These are phyloP conservation scores for Apamea sordens DNA, from an alignment of 2,888 invertebrate genomes.

Conservation along the genomic window DNA sequence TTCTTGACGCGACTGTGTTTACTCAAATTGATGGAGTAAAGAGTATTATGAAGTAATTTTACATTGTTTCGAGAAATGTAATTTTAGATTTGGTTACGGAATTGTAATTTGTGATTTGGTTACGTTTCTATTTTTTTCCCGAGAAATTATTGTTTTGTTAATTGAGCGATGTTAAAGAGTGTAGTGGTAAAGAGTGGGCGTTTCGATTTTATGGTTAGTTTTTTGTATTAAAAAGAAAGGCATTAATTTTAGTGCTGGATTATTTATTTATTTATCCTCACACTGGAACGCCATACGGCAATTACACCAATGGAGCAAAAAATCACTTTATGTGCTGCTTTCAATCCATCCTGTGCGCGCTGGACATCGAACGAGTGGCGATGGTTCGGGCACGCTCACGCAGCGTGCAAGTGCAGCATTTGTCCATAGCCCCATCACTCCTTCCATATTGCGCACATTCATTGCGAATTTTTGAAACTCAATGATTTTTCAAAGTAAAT, in stretches of 20 bases:
- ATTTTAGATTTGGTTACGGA: slow-evolving; percentile 31
- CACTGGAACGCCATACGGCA: too few species aligned
- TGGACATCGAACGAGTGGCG: too few species aligned
- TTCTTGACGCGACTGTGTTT: slow-evolving; percentile 30
- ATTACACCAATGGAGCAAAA: too few species aligned
- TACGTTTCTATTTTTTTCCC: slow-evolving; percentile 26
- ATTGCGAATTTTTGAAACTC: too few species aligned
- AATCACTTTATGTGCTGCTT: too few species aligned
- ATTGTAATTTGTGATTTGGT: slow-evolving; percentile 33
- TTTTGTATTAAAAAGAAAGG: background rate
- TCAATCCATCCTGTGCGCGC: too few species aligned
- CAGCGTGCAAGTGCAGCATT: too few species aligned
- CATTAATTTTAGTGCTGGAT: background rate
- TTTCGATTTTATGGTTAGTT: background rate
- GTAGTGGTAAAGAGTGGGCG: slow-evolving; percentile 7
- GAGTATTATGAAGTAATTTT: slow-evolving; percentile 23
- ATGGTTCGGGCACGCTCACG: too few species aligned
- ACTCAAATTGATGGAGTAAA: slow-evolving; percentile 26
- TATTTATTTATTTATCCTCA: too few species aligned
- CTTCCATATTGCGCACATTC: too few species aligned
- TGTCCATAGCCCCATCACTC: too few species aligned
- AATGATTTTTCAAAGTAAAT: too few species aligned
- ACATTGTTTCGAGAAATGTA: slow-evolving; percentile 25
- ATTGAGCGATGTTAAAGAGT: background rate
- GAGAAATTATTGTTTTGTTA: slow-evolving; percentile 4